A percentile compares a stretch with the other conserved stretches of the same genome.
Conservation (phyloP, 2,797 vertebrate genomes). For the Hipposideros larvatus region DNA sequence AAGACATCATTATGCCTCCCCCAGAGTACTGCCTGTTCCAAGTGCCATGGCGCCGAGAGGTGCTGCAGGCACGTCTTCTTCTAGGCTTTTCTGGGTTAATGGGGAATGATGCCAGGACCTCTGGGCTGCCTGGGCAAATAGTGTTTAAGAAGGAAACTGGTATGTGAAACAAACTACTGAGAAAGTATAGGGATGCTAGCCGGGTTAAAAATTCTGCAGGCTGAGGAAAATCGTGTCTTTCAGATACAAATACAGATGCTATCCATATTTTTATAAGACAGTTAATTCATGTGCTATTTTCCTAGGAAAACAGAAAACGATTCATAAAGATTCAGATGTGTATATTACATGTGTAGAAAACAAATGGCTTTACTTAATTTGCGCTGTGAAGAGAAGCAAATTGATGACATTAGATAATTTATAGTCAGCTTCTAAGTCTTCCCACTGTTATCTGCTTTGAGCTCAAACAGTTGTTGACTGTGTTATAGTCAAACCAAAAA, state of each 20-base stretch:
- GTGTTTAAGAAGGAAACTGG: background rate
- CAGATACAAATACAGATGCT: background rate
- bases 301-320: background rate
- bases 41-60: accelerated
- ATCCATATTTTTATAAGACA: background rate
- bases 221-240: background rate
- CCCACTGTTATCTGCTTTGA: background rate
- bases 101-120: background rate
- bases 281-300: background rate
- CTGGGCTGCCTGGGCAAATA: background rate
- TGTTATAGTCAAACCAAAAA: background rate
- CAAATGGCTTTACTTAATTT: background rate
- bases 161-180: background rate
- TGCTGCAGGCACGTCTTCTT: accelerated
- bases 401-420: background rate
- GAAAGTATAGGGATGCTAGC: background rate
- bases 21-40: accelerated
- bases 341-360: background rate
- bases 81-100: background rate
- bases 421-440: accelerated
- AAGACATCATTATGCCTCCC: background rate
- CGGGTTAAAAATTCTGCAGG: background rate
- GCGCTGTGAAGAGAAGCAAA: slow-evolving; percentile 2
- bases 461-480: accelerated
- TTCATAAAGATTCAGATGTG: background rate